These are phyloP conservation scores for Indicator maculatus DNA, from an alignment of 2,113 vertebrate genomes.

Conservation along the genomic window DNA sequence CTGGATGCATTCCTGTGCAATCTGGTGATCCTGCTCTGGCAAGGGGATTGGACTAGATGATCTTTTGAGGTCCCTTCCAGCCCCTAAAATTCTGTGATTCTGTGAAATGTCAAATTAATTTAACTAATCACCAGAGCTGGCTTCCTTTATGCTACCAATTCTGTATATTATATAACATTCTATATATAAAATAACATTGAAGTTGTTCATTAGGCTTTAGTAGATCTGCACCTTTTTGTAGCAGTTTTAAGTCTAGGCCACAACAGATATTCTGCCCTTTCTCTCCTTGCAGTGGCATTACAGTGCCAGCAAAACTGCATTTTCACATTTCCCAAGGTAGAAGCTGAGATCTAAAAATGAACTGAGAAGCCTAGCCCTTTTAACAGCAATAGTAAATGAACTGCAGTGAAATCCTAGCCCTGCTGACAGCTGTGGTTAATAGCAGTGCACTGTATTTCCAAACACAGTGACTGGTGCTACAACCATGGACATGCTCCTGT, in stretches of 20 bases:
- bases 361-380: not conserved
- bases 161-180: not conserved
- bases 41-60: too few species aligned
- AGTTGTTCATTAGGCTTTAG: not conserved
- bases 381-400: not conserved
- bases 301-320: not conserved
- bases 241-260: not conserved
- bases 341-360: not conserved
- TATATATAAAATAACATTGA: not conserved
- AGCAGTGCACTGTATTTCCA: not conserved
- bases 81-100: too few species aligned
- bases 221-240: not conserved
- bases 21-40: too few species aligned
- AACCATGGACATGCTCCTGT: not conserved
- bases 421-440: not conserved
- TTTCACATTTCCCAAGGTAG: not conserved
- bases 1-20: too few species aligned
- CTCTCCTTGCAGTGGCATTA: not conserved
- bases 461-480: not conserved
- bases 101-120: not conserved
- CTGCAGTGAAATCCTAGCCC: not conserved
- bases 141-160: not conserved
- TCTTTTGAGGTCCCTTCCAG: too few species aligned
- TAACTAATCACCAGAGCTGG: not conserved
- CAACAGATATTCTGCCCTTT: not conserved